phyloP scores from a whole-genome alignment of 2,113 vertebrate species.

The Dicentrarchus labrax region DNA sequence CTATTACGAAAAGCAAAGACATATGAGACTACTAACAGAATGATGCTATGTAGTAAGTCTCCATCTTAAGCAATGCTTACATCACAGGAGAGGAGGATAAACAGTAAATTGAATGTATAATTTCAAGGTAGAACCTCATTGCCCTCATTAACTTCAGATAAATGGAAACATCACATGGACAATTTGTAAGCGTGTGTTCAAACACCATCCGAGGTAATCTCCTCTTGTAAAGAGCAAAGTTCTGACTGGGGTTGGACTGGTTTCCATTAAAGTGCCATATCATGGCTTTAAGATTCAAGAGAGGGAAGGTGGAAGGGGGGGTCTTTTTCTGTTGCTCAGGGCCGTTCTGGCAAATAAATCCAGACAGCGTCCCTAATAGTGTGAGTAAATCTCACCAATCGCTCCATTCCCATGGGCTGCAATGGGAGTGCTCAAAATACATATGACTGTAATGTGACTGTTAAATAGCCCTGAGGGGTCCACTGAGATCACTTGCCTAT shows the following conservation, averaged over 20 bases:
- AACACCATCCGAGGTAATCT: conserved; percentile 58
- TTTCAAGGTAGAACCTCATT: conserved; percentile 38
- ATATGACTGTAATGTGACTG: conserved; percentile 61
- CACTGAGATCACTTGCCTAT: conserved; percentile 53
- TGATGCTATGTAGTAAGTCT: not conserved
- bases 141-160: conserved; percentile 11
- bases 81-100: conserved; percentile 12
- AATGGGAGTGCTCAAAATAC: conserved; percentile 66
- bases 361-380: conserved; percentile 68
- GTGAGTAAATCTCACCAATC: conserved; percentile 74
- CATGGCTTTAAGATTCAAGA: conserved; percentile 47
- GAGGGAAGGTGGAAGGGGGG: not conserved
- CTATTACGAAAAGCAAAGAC: not conserved
- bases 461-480: conserved; percentile 69
- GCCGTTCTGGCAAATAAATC: conserved; percentile 69
- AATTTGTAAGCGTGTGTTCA: conserved; percentile 66
- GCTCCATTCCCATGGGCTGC: conserved; percentile 61
- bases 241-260: conserved; percentile 56
- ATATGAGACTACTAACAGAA: not conserved
- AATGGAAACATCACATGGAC: conserved; percentile 61
- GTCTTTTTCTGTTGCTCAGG: conserved; percentile 24
- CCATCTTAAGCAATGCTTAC: not conserved
- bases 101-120: conserved; percentile 22
- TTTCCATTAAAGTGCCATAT: conserved; percentile 73
- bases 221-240: conserved; percentile 48